Evolutionary conservation across 2,888 invertebrate genomes (phyloP).

Genomic region (Leucoma salicis): DNA sequence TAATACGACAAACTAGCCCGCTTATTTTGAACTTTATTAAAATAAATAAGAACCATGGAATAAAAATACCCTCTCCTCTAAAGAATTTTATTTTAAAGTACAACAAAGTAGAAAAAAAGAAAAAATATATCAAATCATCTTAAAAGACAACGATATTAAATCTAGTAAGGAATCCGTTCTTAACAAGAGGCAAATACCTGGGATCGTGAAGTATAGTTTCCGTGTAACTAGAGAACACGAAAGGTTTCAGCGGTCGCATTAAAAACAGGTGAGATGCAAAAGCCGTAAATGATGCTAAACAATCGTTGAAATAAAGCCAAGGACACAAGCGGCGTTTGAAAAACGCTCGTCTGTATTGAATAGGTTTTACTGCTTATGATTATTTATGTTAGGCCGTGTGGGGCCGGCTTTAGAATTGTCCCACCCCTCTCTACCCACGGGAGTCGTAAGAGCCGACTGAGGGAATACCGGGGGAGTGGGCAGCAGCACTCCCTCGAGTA

Average conservation of each 20-base stretch:
- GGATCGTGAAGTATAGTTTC: constrained; percentile 58
- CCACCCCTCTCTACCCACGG: no score
- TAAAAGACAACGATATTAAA: constrained; percentile 27
- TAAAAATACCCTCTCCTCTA: neutral
- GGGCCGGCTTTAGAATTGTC: no score
- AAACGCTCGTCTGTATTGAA: constrained; percentile 12
- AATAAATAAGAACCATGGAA: neutral
- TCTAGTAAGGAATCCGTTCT: constrained; percentile 26
- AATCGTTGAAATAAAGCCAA: constrained; percentile 55
- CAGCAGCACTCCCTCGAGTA: no score
- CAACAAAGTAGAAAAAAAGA: constrained; percentile 7
- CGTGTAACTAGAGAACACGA: constrained; percentile 66
- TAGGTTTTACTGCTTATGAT: neutral
- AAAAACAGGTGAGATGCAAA: constrained; percentile 73
- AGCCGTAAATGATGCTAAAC: constrained; percentile 75
- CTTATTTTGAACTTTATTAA: no score
- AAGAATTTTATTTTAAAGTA: constrained; percentile 16
- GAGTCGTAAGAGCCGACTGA: no score
- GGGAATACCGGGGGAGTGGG: no score
- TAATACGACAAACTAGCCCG: no score
- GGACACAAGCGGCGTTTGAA: constrained; percentile 15
- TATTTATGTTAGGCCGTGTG: no score
- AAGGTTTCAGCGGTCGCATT: constrained; percentile 69
- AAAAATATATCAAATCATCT: constrained; percentile 14
- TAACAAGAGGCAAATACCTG: constrained; percentile 40